A percentile compares a stretch with the other conserved stretches of the same genome.
These are phyloP conservation scores for Cancer borealis DNA, from an alignment of 2,888 invertebrate species.

Conservation along the genomic window DNA sequence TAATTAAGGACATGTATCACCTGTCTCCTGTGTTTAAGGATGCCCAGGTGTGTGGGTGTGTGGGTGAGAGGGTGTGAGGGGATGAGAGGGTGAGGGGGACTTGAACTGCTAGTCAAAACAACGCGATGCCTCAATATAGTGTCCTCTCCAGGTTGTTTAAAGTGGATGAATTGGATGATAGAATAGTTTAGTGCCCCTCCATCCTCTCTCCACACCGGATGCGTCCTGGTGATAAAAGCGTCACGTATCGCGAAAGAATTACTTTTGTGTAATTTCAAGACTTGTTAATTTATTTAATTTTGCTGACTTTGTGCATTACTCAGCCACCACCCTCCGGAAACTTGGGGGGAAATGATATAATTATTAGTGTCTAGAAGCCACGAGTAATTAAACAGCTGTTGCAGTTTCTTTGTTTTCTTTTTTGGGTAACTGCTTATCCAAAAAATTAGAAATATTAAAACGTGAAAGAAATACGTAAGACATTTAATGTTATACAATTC, in stretches of 20 bases:
- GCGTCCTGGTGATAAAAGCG: neutral
- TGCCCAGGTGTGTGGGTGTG: conserved; percentile 37
- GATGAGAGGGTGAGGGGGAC: neutral
- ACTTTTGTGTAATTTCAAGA: neutral
- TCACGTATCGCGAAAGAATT: neutral
- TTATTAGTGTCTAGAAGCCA: neutral
- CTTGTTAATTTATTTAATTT: neutral
- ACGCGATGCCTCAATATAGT: neutral
- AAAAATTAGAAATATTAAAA: too few relatives aligned
- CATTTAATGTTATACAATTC: too few relatives aligned
- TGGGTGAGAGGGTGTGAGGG: neutral
- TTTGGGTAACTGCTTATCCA: too few relatives aligned
- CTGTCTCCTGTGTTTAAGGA: neutral
- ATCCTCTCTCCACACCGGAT: conserved; percentile 33
- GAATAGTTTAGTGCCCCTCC: neutral
- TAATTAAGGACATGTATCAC: neutral
- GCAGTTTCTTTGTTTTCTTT: neutral
- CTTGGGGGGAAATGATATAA: neutral
- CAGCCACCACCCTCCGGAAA: neutral
- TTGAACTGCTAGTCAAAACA: neutral
- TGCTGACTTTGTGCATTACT: neutral
- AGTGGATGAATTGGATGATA: neutral
- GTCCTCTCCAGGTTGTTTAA: neutral
- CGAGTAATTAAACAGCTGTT: neutral
- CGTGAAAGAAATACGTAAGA: too few relatives aligned